phyloP scores from a whole-genome alignment of 2,113 vertebrate species.

The Ictalurus punctatus region DNA sequence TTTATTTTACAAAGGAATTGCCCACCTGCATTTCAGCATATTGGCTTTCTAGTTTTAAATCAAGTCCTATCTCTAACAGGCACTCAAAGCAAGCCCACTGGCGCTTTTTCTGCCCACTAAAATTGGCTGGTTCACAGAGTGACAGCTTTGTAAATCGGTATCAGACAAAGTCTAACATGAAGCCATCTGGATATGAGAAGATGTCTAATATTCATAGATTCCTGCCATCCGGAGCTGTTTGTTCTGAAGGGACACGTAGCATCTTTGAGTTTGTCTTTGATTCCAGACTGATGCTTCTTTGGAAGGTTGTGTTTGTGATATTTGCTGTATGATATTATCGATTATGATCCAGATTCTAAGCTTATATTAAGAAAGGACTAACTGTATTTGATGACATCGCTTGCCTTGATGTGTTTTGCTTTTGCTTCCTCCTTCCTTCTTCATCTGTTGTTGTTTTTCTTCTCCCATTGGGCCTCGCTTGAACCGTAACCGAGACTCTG shows the following conservation, averaged over 20 bases:
- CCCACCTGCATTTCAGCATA: conserved; percentile 28
- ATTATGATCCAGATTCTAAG: conserved; percentile 26
- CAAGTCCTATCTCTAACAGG: not conserved
- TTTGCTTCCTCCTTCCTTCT: conserved; percentile 51
- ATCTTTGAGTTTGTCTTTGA: conserved; percentile 43
- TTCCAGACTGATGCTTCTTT: conserved; percentile 38
- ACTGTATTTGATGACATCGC: not conserved
- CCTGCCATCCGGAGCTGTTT: conserved; percentile 34
- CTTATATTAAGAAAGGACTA: not conserved
- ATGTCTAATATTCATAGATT: conserved; percentile 34
- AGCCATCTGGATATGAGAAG: conserved; percentile 18
- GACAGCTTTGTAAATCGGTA: conserved; percentile 5
- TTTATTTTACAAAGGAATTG: conserved; percentile 43
- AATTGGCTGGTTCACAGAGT: conserved; percentile 4
- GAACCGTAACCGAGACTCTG: not conserved
- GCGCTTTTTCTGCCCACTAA: conserved; percentile 31
- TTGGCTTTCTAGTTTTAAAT: conserved; percentile 14
- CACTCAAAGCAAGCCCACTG: conserved; percentile 9
- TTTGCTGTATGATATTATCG: not conserved
- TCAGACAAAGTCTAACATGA: conserved; percentile 21
- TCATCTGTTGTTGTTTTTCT: conserved; percentile 24
- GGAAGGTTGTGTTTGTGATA: conserved; percentile 14
- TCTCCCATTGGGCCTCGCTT: not conserved
- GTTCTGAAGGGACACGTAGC: conserved; percentile 20
- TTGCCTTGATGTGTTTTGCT: not conserved